Evolutionary conservation across 1,140 invertebrate genomes (phyloP).

Genomic region (honey bee (Apis mellifera)): Amel_HAv3.1 CM009940.2:4820001-4820500

Average conservation of each 20-base stretch:
- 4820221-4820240: slow-evolving; percentile 84
- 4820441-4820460: slow-evolving; percentile 73
- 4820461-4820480: slow-evolving; percentile 73
- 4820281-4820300: slow-evolving; percentile 79
- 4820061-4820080: slow-evolving; percentile 68
- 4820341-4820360: slow-evolving; percentile 80
- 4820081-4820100: slow-evolving; percentile 39
- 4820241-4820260: slow-evolving; percentile 56
- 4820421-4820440: slow-evolving; percentile 40
- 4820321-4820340: slow-evolving; percentile 74
- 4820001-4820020: slow-evolving; percentile 16
- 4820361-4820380: slow-evolving; percentile 79
- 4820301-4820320: slow-evolving; percentile 79
- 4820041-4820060: slow-evolving; percentile 59
- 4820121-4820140: background rate
- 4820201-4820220: slow-evolving; percentile 81
- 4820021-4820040: slow-evolving; percentile 61
- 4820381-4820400: background rate
- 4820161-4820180: slow-evolving; percentile 80
- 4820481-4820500: slow-evolving; percentile 70
- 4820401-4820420: background rate
- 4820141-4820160: slow-evolving; percentile 49
- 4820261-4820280: slow-evolving; percentile 76
- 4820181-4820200: slow-evolving; percentile 84
- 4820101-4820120: slow-evolving; percentile 5